Conservation (phyloP, 2,888 invertebrate species). For the Dilophus febrilis region DNA sequence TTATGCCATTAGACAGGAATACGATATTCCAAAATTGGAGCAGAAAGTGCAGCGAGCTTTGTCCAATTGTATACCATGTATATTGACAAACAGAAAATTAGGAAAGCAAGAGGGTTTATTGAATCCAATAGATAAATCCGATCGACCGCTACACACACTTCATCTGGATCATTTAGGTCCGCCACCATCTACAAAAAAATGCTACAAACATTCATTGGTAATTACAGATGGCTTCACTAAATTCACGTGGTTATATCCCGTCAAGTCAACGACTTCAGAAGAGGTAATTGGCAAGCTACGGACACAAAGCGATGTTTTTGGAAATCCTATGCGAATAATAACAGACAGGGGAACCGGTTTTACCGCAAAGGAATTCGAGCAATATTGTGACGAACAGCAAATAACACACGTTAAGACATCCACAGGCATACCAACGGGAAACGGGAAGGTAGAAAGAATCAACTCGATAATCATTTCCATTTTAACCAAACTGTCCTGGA, state of each 20-base stretch:
- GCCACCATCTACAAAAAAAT: slow-evolving; percentile 15
- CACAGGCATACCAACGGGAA: slow-evolving; percentile 9
- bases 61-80: too few species aligned
- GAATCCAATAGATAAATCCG: slow-evolving; percentile 17
- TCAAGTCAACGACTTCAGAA: slow-evolving; percentile 9
- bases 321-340: slow-evolving; percentile 9
- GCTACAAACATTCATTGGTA: slow-evolving; percentile 6
- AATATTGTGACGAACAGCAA: not conserved
- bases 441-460: slow-evolving; percentile 9
- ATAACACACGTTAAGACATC: slow-evolving; percentile 7
- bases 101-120: slow-evolving; percentile 19
- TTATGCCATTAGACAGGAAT: not conserved
- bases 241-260: slow-evolving; percentile 9
- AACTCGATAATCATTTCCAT: slow-evolving; percentile 4
- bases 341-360: slow-evolving; percentile 11
- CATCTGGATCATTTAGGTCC: slow-evolving; percentile 22
- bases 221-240: not conserved
- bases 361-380: slow-evolving; percentile 7
- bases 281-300: slow-evolving; percentile 8
- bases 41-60: slow-evolving; percentile 4
- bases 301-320: slow-evolving; percentile 4
- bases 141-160: slow-evolving; percentile 16
- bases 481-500: slow-evolving; percentile 8
- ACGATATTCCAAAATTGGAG: slow-evolving; percentile 4
- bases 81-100: not conserved